Evolutionary conservation across 2,113 vertebrate species (phyloP), one percentile per base, ranked within the genome.

Genomic region (Oriolus oriolus): DNA sequence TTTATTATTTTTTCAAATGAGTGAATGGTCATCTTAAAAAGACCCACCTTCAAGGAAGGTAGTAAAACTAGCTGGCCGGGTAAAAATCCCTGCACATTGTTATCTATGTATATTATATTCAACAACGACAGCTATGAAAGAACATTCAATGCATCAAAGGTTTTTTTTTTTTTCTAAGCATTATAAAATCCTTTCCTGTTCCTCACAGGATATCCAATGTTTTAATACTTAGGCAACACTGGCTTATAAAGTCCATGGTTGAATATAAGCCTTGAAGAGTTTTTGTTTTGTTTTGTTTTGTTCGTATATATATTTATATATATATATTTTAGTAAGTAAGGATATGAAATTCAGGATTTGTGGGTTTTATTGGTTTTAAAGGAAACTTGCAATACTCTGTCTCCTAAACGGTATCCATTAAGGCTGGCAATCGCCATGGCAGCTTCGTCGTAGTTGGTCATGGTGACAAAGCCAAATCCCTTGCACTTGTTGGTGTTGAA

Each of bases 401-500:
- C 99, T 96, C 99, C 99, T 98, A 99, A 98, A 98, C 99, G 99
- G 97, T 99, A 99, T 98, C 99, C 99, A 93, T 99, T 99, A 98
- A 99, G 99, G 98, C 99, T 99, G 97, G 99, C 99, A 95, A 99
- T 99, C 60, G 99, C 99, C 99, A 99, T 99, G 98, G 99, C 99
- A 61, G 99, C 99, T 98, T 99, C 99, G 33, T 99, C 99, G 94
- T 99, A 99, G 98, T 99, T 99, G 98, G 99, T 99, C 99, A 99
- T 99, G 98, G 99, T 99, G 98, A 99, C 99, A 96, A 99, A 99
- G 97, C 99, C 99, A 94, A 99, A 99, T 98, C 99, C 99, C 98
- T 99, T 99, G 99, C 99, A 99, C 98, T 99, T 99, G 98, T 99
- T 99, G 98, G 99, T 99, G 98, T 99, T 99, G 99, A 99, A 99